Evolutionary conservation across 2,888 invertebrate genomes (phyloP).

Genomic region (Apamea sordens): DNA sequence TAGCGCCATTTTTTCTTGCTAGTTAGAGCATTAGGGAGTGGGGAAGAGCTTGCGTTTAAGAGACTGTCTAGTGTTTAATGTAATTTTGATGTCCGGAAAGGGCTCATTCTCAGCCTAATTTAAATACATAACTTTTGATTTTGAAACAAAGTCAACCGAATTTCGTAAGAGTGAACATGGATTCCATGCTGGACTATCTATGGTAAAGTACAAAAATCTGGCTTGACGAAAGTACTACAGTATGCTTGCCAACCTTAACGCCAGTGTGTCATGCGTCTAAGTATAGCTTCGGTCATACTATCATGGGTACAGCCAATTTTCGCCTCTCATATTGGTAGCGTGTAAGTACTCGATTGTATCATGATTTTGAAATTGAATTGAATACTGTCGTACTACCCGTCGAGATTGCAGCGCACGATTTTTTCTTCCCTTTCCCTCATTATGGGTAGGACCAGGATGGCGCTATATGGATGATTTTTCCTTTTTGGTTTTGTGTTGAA

Average conservation of each 20-base stretch:
- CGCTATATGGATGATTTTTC: conserved; percentile 33
- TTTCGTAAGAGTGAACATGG: not conserved
- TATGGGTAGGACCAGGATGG: conserved; percentile 61
- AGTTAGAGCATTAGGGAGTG: not conserved
- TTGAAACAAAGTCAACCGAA: not conserved
- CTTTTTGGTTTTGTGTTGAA: conserved; percentile 57
- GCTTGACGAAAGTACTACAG: not conserved
- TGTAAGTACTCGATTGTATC: conserved; percentile 84
- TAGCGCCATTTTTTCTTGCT: not conserved
- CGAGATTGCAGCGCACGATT: conserved; percentile 55
- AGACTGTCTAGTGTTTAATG: not conserved
- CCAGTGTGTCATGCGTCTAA: conserved; percentile 74
- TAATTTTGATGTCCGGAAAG: not conserved
- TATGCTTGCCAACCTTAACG: conserved; percentile 31
- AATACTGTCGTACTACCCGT: conserved; percentile 77
- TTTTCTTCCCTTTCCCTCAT: conserved; percentile 64
- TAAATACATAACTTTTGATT: not conserved
- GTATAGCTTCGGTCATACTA: conserved; percentile 79
- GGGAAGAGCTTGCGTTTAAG: not conserved
- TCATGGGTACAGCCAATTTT: conserved; percentile 84
- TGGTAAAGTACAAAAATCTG: not conserved
- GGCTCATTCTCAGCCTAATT: not conserved
- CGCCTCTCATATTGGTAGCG: conserved; percentile 88
- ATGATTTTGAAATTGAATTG: conserved; percentile 87
- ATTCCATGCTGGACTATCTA: not conserved